phyloP scores from a whole-genome alignment of 2,888 invertebrate species.

The Lithodes maja region DNA sequence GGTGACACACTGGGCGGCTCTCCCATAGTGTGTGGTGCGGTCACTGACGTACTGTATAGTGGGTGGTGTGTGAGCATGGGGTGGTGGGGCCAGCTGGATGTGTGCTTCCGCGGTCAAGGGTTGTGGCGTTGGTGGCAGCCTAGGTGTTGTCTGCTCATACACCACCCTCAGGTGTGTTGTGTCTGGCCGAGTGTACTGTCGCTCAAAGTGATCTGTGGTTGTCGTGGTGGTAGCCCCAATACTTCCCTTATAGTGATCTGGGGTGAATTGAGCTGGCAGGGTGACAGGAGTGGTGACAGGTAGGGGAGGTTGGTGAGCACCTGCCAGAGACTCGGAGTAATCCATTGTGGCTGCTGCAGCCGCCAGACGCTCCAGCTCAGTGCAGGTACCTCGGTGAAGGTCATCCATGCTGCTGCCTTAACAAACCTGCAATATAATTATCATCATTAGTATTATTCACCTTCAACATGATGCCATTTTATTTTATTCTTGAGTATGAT shows the following conservation, averaged over 20 bases:
- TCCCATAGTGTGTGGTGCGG: slow-evolving; percentile 41
- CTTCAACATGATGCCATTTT: too few relatives aligned
- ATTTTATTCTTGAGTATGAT: too few relatives aligned
- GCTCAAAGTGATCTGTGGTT: slow-evolving; percentile 42
- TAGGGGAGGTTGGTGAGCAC: slow-evolving; percentile 48
- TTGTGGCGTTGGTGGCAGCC: slow-evolving; percentile 49
- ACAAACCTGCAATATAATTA: background rate
- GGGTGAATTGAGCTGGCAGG: slow-evolving; percentile 39
- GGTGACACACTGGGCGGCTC: slow-evolving; percentile 42
- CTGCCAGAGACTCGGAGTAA: slow-evolving; percentile 53
- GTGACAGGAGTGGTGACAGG: slow-evolving; percentile 29
- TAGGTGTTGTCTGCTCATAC: slow-evolving; percentile 44
- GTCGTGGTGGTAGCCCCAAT: too few relatives aligned
- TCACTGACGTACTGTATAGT: slow-evolving; percentile 53
- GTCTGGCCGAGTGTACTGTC: slow-evolving; percentile 44
- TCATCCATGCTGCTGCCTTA: slow-evolving; percentile 52
- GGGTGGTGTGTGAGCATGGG: slow-evolving; percentile 43
- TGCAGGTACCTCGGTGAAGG: slow-evolving; percentile 51
- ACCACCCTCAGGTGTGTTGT: slow-evolving; percentile 22
- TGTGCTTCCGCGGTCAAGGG: slow-evolving; percentile 21
- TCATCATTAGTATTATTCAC: too few relatives aligned
- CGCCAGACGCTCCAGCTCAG: slow-evolving; percentile 62
- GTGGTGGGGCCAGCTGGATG: slow-evolving; percentile 52
- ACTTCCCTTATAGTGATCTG: slow-evolving; percentile 24
- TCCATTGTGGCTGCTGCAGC: slow-evolving; percentile 66